Evolutionary conservation across 2,797 vertebrate genomes (phyloP).

Genomic region (Ispidina picta): DNA sequence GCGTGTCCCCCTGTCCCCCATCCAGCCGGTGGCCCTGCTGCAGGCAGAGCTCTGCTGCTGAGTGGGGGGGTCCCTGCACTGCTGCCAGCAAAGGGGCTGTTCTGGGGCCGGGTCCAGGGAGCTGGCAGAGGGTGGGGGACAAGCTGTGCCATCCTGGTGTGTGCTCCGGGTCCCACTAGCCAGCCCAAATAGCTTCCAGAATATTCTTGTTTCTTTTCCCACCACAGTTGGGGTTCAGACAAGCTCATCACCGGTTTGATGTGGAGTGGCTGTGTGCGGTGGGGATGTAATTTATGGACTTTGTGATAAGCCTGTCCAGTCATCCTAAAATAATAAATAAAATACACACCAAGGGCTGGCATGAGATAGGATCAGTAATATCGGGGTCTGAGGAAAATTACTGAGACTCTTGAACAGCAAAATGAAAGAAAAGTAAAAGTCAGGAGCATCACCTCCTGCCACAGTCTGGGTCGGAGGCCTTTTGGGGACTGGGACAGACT

Average conservation of each 20-base stretch:
- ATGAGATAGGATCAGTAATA: constrained; percentile 44
- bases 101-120: no score
- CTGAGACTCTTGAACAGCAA: not conserved
- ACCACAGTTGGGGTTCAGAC: not conserved
- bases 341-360: not conserved
- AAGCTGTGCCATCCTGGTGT: accelerated
- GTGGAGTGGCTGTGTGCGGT: not conserved
- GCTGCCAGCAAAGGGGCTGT: not conserved
- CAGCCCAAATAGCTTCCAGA: not conserved
- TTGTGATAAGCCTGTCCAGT: constrained; percentile 27
- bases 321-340: constrained; percentile 55
- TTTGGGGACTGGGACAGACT: not conserved
- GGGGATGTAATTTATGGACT: constrained; percentile 41
- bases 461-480: accelerated
- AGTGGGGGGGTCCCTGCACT: not conserved
- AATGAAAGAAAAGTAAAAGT: not conserved
- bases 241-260: not conserved
- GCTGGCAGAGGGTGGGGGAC: not conserved
- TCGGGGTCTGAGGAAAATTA: constrained; percentile 25
- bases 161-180: accelerated
- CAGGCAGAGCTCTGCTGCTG: not conserved
- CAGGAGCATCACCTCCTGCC: not conserved
- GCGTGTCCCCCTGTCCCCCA: not conserved
- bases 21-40: not conserved
- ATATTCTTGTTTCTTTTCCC: not conserved